A percentile compares a stretch with the other conserved stretches of the same genome.
phyloP scores from a whole-genome alignment of 2,113 vertebrate species.

The Halichoerus grypus region DNA sequence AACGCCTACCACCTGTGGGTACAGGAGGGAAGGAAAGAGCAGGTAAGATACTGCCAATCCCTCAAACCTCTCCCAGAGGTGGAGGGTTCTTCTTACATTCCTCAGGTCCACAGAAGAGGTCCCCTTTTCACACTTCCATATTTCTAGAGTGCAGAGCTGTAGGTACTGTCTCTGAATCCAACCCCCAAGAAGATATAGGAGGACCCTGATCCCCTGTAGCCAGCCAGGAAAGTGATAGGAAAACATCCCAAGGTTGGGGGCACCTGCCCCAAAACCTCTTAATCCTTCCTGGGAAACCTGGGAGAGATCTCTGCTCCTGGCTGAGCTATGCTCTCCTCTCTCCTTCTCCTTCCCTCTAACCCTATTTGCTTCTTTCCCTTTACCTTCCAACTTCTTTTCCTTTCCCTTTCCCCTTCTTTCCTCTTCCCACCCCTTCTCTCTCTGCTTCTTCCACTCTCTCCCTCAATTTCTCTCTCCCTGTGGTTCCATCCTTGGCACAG shows the following conservation, averaged over 20 bases:
- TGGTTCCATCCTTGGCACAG: background rate
- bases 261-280: background rate
- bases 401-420: background rate
- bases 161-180: constrained; percentile 13
- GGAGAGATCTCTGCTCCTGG: background rate
- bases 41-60: background rate
- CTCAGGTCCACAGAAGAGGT: background rate
- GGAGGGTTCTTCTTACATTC: background rate
- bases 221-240: background rate
- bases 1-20: constrained; percentile 88
- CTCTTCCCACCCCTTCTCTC: background rate
- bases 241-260: background rate
- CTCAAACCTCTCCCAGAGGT: background rate
- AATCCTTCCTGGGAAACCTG: background rate
- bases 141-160: background rate
- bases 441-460: background rate
- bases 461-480: background rate
- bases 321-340: background rate
- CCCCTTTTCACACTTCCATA: background rate
- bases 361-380: no score
- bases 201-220: background rate
- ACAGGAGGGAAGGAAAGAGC: constrained; percentile 63
- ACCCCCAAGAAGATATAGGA: background rate
- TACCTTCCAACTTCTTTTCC: background rate
- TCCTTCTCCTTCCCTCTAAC: background rate